Evolutionary conservation across 2,113 vertebrate genomes (phyloP).

Genomic region (Chloropsis cyanopogon): DNA sequence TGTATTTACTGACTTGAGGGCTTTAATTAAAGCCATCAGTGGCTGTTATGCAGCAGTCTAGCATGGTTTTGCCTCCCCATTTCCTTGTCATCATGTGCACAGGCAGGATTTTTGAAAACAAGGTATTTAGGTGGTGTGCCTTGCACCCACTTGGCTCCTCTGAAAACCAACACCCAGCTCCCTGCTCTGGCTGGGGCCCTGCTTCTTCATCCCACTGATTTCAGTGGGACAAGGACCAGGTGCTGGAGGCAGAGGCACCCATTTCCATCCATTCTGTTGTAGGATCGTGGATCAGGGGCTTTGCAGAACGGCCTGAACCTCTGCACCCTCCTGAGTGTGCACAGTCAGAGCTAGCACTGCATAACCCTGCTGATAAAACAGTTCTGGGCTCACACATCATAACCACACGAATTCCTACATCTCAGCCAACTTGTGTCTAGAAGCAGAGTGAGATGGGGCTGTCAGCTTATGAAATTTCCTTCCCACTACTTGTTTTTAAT

Average conservation of each 20-base stretch:
- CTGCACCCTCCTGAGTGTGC: rapidly evolving
- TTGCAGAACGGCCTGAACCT: not conserved
- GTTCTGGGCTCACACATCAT: not conserved
- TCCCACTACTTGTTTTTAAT: conserved; percentile 38
- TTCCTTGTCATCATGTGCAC: not conserved
- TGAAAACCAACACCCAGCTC: not conserved
- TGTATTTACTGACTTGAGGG: not conserved
- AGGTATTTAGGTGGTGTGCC: not conserved
- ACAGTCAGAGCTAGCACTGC: not conserved
- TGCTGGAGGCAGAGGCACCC: not conserved
- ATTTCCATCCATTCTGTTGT: rapidly evolving
- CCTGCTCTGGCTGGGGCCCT: rapidly evolving
- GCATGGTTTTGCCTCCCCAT: not conserved
- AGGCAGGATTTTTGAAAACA: not conserved
- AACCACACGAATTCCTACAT: not conserved
- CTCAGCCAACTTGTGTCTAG: conserved; percentile 33
- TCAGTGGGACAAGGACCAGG: not conserved
- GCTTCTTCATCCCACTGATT: not conserved
- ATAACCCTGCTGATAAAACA: not conserved
- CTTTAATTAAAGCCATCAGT: conserved; percentile 57
- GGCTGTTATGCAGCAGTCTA: not conserved
- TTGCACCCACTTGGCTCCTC: not conserved
- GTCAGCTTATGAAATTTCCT: conserved; percentile 47
- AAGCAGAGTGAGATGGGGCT: conserved; percentile 12
- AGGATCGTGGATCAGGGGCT: rapidly evolving